Evolutionary conservation across 2,888 invertebrate genomes (phyloP).

Genomic region (Ditylenchus weischeri): DNA sequence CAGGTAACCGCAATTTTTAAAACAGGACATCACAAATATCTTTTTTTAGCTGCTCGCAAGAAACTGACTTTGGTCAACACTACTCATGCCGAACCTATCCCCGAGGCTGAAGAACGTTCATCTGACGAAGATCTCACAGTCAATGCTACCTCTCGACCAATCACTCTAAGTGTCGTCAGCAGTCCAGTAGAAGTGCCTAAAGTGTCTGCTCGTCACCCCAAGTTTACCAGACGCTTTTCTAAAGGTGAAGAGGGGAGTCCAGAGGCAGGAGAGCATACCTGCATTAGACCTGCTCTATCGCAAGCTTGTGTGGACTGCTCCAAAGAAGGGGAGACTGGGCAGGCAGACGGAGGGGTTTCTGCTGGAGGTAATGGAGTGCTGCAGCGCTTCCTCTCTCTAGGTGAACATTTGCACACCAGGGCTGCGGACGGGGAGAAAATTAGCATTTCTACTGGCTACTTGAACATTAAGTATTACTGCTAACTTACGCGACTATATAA

Average conservation of each 20-base stretch:
- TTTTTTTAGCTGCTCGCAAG: neutral
- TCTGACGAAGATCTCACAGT: neutral
- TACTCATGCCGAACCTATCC: conserved; percentile 7
- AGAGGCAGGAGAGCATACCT: neutral
- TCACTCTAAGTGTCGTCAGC: neutral
- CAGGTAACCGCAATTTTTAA: too few species aligned
- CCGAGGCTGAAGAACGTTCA: neutral
- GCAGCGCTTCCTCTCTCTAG: conserved; percentile 30
- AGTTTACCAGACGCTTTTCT: conserved; percentile 2
- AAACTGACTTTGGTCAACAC: neutral
- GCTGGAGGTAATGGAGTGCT: conserved; percentile 18
- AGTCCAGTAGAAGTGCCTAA: neutral
- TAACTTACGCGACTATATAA: neutral
- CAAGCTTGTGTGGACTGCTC: neutral
- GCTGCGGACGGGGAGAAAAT: conserved; percentile 16
- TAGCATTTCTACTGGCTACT: conserved; percentile 49
- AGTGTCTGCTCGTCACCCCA: neutral
- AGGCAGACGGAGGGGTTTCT: neutral
- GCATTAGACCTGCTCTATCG: conserved; percentile 22
- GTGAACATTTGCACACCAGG: conserved; percentile 26
- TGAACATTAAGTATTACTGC: conserved; percentile 61
- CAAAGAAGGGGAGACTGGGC: too few species aligned
- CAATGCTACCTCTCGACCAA: neutral
- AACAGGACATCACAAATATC: too few species aligned
- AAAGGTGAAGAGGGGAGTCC: neutral